Evolutionary conservation across 2,113 vertebrate species (phyloP).

Genomic region (Etheostoma cragini): DNA sequence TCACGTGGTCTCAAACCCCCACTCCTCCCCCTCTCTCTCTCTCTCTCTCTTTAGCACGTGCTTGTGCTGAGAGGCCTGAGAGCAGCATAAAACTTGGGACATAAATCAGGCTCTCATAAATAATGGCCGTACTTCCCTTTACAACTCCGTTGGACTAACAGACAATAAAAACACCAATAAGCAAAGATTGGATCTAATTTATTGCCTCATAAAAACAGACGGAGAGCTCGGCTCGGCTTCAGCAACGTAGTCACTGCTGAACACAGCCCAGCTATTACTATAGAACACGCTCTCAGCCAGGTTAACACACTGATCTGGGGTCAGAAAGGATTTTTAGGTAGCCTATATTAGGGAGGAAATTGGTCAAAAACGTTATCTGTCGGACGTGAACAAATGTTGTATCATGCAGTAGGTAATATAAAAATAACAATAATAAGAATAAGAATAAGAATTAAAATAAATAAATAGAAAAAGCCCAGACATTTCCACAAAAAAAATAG

Average conservation of each 20-base stretch:
- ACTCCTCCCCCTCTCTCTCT: background rate
- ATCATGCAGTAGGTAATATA: background rate
- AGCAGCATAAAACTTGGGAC: slow-evolving; percentile 65
- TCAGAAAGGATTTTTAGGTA: background rate
- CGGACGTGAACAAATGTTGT: background rate
- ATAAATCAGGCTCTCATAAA: slow-evolving; percentile 80
- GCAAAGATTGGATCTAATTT: slow-evolving; percentile 81
- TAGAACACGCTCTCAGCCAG: slow-evolving; percentile 1
- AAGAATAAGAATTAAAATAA: background rate
- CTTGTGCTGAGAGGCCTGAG: slow-evolving; percentile 46
- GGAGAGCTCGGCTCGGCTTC: slow-evolving; percentile 45
- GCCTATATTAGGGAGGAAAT: background rate
- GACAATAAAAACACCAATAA: slow-evolving; percentile 83
- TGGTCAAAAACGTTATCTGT: background rate
- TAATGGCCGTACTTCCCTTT: slow-evolving; percentile 75
- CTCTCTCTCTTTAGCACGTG: slow-evolving; percentile 17
- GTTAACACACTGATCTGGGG: background rate
- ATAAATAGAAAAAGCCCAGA: background rate
- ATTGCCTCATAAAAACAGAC: slow-evolving; percentile 80
- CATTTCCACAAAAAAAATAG: too few relatives aligned
- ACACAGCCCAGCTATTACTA: background rate
- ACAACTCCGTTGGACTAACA: slow-evolving; percentile 80
- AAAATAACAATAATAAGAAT: background rate
- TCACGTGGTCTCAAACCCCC: slow-evolving; percentile 54
- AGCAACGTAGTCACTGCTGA: background rate